Percentiles rank a stretch among this genome's conserved stretches.
These are phyloP conservation scores for Macrostomum lignano DNA, from an alignment of 1,140 invertebrate genomes.

Conservation along the genomic window DNA sequence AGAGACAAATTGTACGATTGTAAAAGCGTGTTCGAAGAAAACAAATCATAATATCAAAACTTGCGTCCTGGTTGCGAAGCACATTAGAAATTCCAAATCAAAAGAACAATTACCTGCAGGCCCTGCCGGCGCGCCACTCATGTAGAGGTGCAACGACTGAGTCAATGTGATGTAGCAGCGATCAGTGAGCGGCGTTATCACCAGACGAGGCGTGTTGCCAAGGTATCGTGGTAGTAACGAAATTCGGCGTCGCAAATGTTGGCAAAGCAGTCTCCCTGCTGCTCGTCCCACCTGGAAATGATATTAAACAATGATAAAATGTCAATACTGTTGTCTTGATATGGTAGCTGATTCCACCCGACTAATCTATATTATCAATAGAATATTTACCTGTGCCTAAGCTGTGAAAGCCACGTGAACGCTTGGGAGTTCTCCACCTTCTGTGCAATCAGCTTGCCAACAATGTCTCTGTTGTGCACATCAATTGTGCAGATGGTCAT, in stretches of 20 bases:
- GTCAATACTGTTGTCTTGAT: no score
- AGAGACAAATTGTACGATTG: no score
- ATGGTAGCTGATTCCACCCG: no score
- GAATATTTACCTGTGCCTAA: no score
- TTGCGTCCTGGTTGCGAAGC: no score
- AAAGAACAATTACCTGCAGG: no score
- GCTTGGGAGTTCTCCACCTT: conserved; percentile 64
- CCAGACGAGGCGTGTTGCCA: conserved; percentile 66
- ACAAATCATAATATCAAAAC: no score
- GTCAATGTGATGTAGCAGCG: conserved; percentile 85
- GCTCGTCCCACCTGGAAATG: conserved; percentile 75
- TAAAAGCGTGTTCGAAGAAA: no score
- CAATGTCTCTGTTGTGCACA: conserved; percentile 63
- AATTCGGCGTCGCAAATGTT: conserved; percentile 92
- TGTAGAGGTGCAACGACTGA: conserved; percentile 62
- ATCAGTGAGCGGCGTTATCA: conserved; percentile 78
- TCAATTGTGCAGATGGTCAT: conserved; percentile 96
- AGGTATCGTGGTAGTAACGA: conserved; percentile 56
- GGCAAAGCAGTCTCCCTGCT: conserved; percentile 60
- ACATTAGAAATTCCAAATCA: no score
- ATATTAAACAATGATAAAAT: no score
- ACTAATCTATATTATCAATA: no score
- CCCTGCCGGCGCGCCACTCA: conserved; percentile 75
- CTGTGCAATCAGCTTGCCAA: conserved; percentile 57
- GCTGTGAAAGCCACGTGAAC: conserved; percentile 79